Evolutionary conservation across 2,888 invertebrate species (phyloP), one percentile per base, ranked within the genome.

Genomic region (Isotomurus palustris): DNA sequence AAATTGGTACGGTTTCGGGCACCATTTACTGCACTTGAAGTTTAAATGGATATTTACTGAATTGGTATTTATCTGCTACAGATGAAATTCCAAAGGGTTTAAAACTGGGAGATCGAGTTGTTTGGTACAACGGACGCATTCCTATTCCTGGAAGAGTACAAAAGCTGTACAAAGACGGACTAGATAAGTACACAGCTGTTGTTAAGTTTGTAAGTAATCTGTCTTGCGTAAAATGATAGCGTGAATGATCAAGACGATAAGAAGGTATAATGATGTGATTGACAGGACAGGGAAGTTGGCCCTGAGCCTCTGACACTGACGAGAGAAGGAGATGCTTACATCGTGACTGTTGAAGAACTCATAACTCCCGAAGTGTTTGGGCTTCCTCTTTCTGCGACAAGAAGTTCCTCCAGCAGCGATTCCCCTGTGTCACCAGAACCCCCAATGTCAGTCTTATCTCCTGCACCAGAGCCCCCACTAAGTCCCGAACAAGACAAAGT

Each of bases 271-370:
- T 49, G 4, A 27, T 22, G 22, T 14, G 36, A 41, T 38, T 2
- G 21, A 4, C 24, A 62, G 62, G 63, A 63, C 21, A 45, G 61
- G n/a, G 64, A 58, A 35, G 19, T 55, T 8, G 36, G n/a, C 1
- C 45, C 56, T 17, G 54, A 56, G 40, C 61, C 64, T 0, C 32
- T 64, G 14, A 43, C 59, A 14, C 38, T 64, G 12, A 40, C 28
- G 10, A 35, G 64, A n/a, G 64, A 64, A 45, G 64, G 64, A 2
- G 64, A 64, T 36, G 61, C 54, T n/a, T 64, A 59, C 25, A 58
- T 58, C 27, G 47, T 64, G 28, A 64, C 64, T 3, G 64, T 64
- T 1, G 64, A 64, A 24, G 64, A 64, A 52, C 29, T 64, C n/a
- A 50, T 61, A 1, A 58, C 61, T 2, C 51, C 64, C 2, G 59